Evolutionary conservation across 1,140 invertebrate genomes (phyloP), one percentile per base, ranked within the genome.

Genomic region (Drosophila paulistorum): DNA sequence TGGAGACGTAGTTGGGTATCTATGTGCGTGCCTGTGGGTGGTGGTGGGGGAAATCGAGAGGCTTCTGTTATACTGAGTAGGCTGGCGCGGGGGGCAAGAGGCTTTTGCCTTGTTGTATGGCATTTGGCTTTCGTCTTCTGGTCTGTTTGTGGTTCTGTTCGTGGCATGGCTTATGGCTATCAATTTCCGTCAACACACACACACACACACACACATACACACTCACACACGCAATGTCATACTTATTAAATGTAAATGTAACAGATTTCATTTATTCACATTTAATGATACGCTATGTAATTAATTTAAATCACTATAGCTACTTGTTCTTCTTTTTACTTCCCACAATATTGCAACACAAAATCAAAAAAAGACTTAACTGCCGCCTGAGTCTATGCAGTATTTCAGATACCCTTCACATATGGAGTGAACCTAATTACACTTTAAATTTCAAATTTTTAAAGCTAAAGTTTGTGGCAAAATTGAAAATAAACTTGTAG

Each of bases 111-210:
- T 10, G 14, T 17, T 41, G 41, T 39, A 5, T 13, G 42, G 37
- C 72, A 75, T 77, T 77, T 77, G 79, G 67, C 70, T 79, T 74
- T 79, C 84, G 76, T 87, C 84, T 80, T 83, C 54, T 77, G 83
- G 83, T 69, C 55, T 77, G 77, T 80, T 77, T 89, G 83, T 60
- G 83, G 83, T 79, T 61, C 58, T 48, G 69, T 48, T 69, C 64
- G 65, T 42, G 54, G 39, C 57, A 80, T 74, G 68, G 72, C 66
- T 76, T 70, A 61, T 68, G 69, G 73, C 83, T 79, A 81, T 79
- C 78, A 86, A 71, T 82, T 69, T 71, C 58, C 76, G 68, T 74
- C 73, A 70, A 68, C 66, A 51, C 41, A 9, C 39, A 41, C 20
- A 51, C 65, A 39, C 41, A 48, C 45, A 26, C 42, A 68, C 42